A percentile compares a stretch with the other conserved stretches of the same genome.
These are phyloP conservation scores for Gambusia holbrooki DNA, from an alignment of 2,113 vertebrate genomes.

Conservation along the genomic window DNA sequence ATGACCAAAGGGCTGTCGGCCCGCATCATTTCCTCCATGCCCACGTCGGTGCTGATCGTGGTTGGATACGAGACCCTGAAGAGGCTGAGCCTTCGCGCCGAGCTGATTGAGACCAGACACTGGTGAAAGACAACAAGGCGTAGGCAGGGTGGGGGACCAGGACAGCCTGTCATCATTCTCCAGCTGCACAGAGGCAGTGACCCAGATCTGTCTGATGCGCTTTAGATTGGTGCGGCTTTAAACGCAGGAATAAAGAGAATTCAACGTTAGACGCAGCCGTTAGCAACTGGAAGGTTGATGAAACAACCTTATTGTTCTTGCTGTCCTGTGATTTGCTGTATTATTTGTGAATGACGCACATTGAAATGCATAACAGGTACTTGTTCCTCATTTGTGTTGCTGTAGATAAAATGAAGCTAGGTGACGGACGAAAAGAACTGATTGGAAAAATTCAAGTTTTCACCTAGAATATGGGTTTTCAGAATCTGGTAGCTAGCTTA, in stretches of 20 bases:
- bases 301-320: neutral
- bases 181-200: neutral
- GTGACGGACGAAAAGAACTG: neutral
- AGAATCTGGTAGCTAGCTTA: too few species aligned
- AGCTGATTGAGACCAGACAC: conserved; percentile 89
- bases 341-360: too few species aligned
- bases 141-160: neutral
- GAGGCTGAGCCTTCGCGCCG: conserved; percentile 92
- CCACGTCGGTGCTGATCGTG: conserved; percentile 93
- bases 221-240: too few species aligned
- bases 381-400: neutral
- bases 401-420: neutral
- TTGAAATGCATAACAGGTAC: neutral
- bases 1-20: conserved; percentile 95
- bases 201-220: neutral
- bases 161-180: neutral
- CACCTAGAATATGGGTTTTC: too few species aligned
- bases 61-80: conserved; percentile 97
- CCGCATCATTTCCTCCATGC: conserved; percentile 90
- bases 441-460: neutral
- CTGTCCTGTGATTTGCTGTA: neutral
- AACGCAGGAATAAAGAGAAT: neutral
- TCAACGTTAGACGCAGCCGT: neutral
- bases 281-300: neutral
- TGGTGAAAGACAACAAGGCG: conserved; percentile 81